Evolutionary conservation across 2,888 invertebrate species (phyloP), one percentile per base, ranked within the genome.

Genomic region (Acronicta leporina): DNA sequence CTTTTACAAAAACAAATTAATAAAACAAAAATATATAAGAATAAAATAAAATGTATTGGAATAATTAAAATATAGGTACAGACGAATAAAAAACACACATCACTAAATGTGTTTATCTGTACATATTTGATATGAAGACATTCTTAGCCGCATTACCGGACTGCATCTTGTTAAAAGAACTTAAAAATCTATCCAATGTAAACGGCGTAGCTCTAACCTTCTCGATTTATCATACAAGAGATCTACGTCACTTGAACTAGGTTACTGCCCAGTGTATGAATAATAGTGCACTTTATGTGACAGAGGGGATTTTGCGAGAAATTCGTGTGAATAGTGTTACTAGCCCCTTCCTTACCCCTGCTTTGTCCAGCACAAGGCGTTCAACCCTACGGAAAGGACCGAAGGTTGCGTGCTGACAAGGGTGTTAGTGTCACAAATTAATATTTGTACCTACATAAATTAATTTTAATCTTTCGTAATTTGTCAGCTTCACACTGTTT

Each of bases 241-340:
- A 86, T 84, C 82, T 86, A 79, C 80, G 88, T 87, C 87, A 83
- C 81, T 83, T 81, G 80, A 83, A 87, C 84, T 85, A 80, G 82
- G 82, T 83, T 83, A 78, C 75, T 79, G 73, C 79, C 80, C 81
- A 78, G 78, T 75, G 75, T 75, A 82, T 89, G 90, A 91, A 87
- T 92, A 90, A 91, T 90, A 88, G 91, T 89, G 87, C 86, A 88
- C 84, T 91, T 87, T 87, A 85, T 87, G 77, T 87, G 89, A 89
- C 89, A 87, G 84, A 76, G 79, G 81, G 88, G 87, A 88, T 90
- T 90, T 84, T 67, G 73, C 77, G 83, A 82, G 86, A 86, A 83
- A 88, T 88, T 87, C 83, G 80, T 83, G 84, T 87, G 90, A 89
- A 88, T 87, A 83, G 82, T 75, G 83, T 80, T 79, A n/a, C 77